A percentile compares a stretch with the other conserved stretches of the same genome.
Conservation (phyloP, 1,140 invertebrate genomes). For the Tyrophagus putrescentiae region DNA sequence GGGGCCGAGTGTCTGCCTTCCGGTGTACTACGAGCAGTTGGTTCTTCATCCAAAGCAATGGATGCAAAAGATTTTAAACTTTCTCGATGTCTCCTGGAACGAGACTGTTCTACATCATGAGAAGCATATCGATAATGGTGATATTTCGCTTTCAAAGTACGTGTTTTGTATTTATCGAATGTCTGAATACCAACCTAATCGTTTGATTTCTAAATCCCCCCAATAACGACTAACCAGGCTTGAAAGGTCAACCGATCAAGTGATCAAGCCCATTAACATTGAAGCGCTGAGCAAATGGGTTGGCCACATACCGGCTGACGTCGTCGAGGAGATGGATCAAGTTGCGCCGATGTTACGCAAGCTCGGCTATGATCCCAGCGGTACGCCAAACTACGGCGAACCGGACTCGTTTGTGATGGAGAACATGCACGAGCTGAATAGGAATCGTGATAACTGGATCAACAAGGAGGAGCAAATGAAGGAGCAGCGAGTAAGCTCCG, state of each 20-base stretch:
- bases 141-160: slow-evolving; percentile 71
- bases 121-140: slow-evolving; percentile 87
- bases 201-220: slow-evolving; percentile 29
- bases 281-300: slow-evolving; percentile 96
- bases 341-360: slow-evolving; percentile 77
- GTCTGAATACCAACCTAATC: slow-evolving; percentile 11
- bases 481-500: not conserved
- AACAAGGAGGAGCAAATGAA: slow-evolving; percentile 31
- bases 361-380: slow-evolving; percentile 82
- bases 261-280: slow-evolving; percentile 91
- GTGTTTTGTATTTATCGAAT: slow-evolving; percentile 28
- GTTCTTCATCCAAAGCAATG: slow-evolving; percentile 78
- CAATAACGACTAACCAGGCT: slow-evolving; percentile 46
- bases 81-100: slow-evolving; percentile 86
- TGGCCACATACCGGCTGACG: slow-evolving; percentile 73
- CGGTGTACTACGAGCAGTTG: slow-evolving; percentile 88
- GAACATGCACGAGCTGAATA: slow-evolving; percentile 50
- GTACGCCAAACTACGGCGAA: slow-evolving; percentile 77
- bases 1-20: slow-evolving; percentile 59
- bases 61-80: slow-evolving; percentile 75
- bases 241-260: slow-evolving; percentile 94
- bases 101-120: slow-evolving; percentile 93
- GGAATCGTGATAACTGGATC: slow-evolving; percentile 37
- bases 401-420: slow-evolving; percentile 66
- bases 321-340: slow-evolving; percentile 70